Percentiles rank a stretch among this genome's conserved stretches.
Evolutionary conservation across 2,888 invertebrate species (phyloP).

Genomic region (Hoplodrina blanda): DNA sequence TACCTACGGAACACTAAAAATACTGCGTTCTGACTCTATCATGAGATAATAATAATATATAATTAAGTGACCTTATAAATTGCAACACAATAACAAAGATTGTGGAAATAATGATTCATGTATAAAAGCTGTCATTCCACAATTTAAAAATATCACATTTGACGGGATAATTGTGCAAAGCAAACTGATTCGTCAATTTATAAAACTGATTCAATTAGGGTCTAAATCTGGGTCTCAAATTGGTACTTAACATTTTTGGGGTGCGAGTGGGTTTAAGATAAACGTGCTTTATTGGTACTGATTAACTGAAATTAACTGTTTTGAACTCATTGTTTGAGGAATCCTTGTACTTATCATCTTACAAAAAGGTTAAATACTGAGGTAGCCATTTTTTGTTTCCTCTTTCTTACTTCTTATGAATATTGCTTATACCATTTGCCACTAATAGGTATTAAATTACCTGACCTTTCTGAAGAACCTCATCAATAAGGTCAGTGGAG

Average conservation of each 20-base stretch:
- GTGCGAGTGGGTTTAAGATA: conserved; percentile 49
- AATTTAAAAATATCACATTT: conserved; percentile 29
- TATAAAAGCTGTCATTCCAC: conserved; percentile 11
- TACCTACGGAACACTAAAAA: too few relatives aligned
- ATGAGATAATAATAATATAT: too few relatives aligned
- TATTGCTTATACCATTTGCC: too few relatives aligned
- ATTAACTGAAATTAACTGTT: conserved; percentile 35
- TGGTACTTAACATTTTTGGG: conserved; percentile 52
- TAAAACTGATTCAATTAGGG: conserved; percentile 57
- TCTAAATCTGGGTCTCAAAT: conserved; percentile 51
- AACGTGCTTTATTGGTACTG: conserved; percentile 43
- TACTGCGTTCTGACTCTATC: too few relatives aligned
- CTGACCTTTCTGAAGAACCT: too few relatives aligned
- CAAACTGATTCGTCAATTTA: conserved; percentile 61
- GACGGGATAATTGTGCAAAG: conserved; percentile 47
- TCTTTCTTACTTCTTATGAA: too few relatives aligned
- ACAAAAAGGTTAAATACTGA: background rate
- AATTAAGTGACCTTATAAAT: background rate
- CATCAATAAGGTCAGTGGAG: too few relatives aligned
- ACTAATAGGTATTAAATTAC: too few relatives aligned
- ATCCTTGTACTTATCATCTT: background rate
- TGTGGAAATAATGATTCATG: conserved; percentile 17
- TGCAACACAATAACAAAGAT: conserved; percentile 17
- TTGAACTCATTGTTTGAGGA: conserved; percentile 18
- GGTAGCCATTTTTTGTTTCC: too few relatives aligned